phyloP scores from a whole-genome alignment of 2,113 vertebrate species.

The Chrysemys picta region DNA sequence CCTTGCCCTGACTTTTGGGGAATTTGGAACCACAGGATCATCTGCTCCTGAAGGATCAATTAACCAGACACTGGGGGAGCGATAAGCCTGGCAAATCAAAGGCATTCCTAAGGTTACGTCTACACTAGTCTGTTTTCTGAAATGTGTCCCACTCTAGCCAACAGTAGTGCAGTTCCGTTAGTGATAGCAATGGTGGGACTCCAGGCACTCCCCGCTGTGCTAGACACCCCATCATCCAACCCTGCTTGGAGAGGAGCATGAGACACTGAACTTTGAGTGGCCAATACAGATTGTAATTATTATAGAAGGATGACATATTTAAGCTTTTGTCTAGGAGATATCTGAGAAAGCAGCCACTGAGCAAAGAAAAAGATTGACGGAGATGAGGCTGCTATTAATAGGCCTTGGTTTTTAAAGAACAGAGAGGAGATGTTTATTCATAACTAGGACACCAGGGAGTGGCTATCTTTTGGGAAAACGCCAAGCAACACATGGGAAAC shows the following conservation, averaged over 20 bases:
- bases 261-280: neutral
- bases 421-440: neutral
- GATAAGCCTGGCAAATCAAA: neutral
- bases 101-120: neutral
- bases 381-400: neutral
- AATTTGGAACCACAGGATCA: neutral
- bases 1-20: neutral
- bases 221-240: neutral
- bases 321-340: neutral
- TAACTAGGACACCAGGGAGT: neutral
- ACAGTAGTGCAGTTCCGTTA: neutral
- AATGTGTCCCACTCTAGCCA: neutral
- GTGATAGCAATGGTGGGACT: neutral
- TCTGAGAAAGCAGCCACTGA: neutral
- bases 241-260: neutral
- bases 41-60: neutral
- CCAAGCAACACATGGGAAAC: neutral
- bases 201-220: neutral
- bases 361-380: neutral
- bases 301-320: neutral
- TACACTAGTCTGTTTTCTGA: neutral
- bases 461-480: neutral
- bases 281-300: neutral
- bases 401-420: neutral
- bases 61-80: neutral